Conservation (phyloP, 2,888 invertebrate species). For the Oscheius sp. region DNA sequence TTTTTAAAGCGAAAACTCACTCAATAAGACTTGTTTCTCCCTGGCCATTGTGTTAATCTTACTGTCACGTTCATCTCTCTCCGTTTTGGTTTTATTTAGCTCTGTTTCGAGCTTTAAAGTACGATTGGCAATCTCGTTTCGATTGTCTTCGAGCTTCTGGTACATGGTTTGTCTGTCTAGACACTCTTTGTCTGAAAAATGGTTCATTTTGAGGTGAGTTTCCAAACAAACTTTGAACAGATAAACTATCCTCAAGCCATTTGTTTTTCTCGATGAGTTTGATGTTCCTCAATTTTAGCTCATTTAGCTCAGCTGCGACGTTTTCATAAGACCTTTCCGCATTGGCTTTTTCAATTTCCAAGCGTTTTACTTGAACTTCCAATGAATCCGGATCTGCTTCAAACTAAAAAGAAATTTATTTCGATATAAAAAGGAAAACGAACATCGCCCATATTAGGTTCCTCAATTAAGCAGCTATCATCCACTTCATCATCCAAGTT, state of each 20-base stretch:
- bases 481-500: no score
- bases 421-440: no score
- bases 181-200: constrained; percentile 27
- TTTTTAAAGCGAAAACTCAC: constrained; percentile 11
- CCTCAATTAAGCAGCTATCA: no score
- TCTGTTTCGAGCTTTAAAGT: constrained; percentile 40
- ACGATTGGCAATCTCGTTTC: constrained; percentile 37
- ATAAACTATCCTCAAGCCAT: background rate
- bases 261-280: background rate
- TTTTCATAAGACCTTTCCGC: background rate
- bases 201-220: background rate
- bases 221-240: background rate
- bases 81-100: constrained; percentile 39
- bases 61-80: constrained; percentile 51
- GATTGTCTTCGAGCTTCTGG: constrained; percentile 32
- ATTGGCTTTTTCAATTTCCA: constrained; percentile 9
- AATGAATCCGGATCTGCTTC: no score
- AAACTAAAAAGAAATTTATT: no score
- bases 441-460: no score
- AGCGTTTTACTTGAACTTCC: background rate
- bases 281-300: background rate
- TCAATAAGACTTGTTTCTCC: constrained; percentile 44
- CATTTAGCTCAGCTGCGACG: background rate
- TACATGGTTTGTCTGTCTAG: constrained; percentile 27
- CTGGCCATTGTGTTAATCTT: constrained; percentile 36